Conservation (phyloP, 35 echinoderm and acorn worm species). For the Holothuria glaberrima region DNA sequence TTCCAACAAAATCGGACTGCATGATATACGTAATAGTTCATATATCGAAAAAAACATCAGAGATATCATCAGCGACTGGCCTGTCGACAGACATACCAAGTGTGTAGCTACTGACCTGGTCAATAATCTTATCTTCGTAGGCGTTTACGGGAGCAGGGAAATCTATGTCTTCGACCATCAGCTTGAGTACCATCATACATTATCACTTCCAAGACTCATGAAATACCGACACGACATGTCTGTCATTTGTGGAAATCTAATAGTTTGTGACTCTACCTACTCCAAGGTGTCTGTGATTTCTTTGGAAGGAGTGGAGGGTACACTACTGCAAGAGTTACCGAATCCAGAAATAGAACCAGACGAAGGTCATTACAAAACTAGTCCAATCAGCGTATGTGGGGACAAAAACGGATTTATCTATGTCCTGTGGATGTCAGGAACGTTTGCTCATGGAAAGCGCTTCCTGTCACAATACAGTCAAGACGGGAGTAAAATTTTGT, state of each 20-base stretch:
- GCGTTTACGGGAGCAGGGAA: neutral
- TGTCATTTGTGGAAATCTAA: neutral
- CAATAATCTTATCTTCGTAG: neutral
- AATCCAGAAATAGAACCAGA: neutral
- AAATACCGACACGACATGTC: neutral
- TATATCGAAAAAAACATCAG: neutral
- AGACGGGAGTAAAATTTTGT: neutral
- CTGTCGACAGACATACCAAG: neutral
- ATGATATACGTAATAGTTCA: neutral
- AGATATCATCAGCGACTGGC: neutral
- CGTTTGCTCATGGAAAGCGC: neutral
- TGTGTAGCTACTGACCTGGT: neutral
- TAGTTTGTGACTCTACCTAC: neutral
- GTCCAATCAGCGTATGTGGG: neutral
- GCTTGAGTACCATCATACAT: neutral
- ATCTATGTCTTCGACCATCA: neutral
- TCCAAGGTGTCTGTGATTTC: neutral
- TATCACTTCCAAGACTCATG: neutral
- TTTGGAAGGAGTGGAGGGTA: neutral
- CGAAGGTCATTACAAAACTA: neutral
- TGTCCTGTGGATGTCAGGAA: neutral
- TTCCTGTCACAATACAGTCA: neutral
- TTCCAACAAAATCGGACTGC: neutral
- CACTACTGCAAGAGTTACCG: neutral
- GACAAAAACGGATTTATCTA: neutral